These are phyloP conservation scores for Labeo calbasu DNA, from an alignment of 2,797 vertebrate genomes.

Conservation along the genomic window DNA sequence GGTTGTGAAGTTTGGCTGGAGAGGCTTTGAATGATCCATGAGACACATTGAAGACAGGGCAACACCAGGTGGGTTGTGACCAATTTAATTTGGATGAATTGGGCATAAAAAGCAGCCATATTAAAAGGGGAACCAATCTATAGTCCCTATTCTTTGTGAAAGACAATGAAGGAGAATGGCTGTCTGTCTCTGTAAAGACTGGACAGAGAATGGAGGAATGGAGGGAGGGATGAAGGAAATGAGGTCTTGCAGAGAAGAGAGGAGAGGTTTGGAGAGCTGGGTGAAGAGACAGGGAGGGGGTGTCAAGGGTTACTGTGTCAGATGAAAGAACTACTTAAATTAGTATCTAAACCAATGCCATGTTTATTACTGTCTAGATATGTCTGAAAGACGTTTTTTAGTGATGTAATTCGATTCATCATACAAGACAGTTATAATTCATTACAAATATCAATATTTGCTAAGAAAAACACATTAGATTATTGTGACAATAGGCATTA, in stretches of 20 bases:
- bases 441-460: not conserved
- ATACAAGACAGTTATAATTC: not conserved
- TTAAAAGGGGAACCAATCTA: slow-evolving; percentile 68
- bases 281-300: slow-evolving; percentile 40
- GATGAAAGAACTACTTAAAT: slow-evolving; percentile 44
- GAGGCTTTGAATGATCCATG: slow-evolving; percentile 82
- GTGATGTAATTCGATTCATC: not conserved
- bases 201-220: slow-evolving; percentile 53
- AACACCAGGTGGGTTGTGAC: slow-evolving; percentile 85
- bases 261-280: slow-evolving; percentile 35
- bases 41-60: slow-evolving; percentile 82
- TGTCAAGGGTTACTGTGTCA: slow-evolving; percentile 50
- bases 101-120: slow-evolving; percentile 69
- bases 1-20: slow-evolving; percentile 73
- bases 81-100: slow-evolving; percentile 80
- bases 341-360: slow-evolving; percentile 28
- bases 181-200: slow-evolving; percentile 61
- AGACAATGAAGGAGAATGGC: slow-evolving; percentile 64
- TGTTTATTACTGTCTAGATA: slow-evolving; percentile 23
- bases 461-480: not conserved
- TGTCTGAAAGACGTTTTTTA: not conserved
- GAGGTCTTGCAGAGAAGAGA: slow-evolving; percentile 40
- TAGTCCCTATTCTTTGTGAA: slow-evolving; percentile 58
- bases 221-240: slow-evolving; percentile 54
- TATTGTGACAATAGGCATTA: not conserved